Conservation (phyloP, 2,113 vertebrate species). For the Colistium nudipinnis region DNA sequence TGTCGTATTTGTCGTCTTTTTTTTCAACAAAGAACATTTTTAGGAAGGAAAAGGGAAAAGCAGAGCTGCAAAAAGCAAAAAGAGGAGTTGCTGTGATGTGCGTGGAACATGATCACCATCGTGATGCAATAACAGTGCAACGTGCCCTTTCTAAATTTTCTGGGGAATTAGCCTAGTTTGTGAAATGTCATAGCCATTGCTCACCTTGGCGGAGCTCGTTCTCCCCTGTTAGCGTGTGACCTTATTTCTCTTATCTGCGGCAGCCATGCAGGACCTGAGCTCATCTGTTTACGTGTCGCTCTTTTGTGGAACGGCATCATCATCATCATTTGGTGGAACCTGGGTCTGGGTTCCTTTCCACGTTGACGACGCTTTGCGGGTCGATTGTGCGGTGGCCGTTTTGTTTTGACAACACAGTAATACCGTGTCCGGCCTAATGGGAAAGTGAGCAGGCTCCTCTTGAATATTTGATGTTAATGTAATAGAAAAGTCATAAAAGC, state of each 20-base stretch:
- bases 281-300: conserved; percentile 62
- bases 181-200: conserved; percentile 79
- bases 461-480: conserved; percentile 79
- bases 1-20: conserved; percentile 23
- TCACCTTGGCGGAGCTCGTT: conserved; percentile 65
- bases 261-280: conserved; percentile 71
- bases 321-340: conserved; percentile 13
- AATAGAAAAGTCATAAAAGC: conserved; percentile 73
- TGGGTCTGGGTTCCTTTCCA: conserved; percentile 2
- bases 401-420: conserved; percentile 53
- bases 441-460: conserved; percentile 55
- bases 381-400: conserved; percentile 23
- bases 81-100: conserved; percentile 31
- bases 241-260: conserved; percentile 77
- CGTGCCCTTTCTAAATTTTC: conserved; percentile 73
- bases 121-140: conserved; percentile 73
- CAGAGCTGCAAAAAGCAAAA: conserved; percentile 1
- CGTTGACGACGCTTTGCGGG: background rate
- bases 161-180: conserved; percentile 77
- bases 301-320: conserved; percentile 24
- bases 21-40: conserved; percentile 24
- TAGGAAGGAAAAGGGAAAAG: conserved; percentile 6
- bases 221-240: conserved; percentile 76
- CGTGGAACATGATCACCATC: conserved; percentile 54
- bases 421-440: conserved; percentile 47